Conservation (phyloP, 1,140 invertebrate species). For the Acromyrmex echinatior region DNA sequence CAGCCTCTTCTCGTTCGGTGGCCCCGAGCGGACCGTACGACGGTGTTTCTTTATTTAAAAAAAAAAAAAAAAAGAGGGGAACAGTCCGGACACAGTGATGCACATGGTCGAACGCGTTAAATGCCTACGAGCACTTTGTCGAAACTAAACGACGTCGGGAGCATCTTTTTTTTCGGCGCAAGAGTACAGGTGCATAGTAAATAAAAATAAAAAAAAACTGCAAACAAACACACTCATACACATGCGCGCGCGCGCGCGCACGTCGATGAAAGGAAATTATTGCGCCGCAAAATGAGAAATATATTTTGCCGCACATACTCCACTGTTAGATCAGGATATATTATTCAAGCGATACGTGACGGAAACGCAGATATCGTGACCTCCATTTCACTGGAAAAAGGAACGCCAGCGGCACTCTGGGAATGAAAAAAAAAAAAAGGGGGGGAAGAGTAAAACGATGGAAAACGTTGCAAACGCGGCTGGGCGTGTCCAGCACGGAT, state of each 20-base stretch:
- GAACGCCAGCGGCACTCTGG: constrained; percentile 34
- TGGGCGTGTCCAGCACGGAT: constrained; percentile 44
- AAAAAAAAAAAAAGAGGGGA: not conserved
- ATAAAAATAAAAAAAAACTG: constrained; percentile 25
- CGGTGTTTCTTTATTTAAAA: constrained; percentile 40
- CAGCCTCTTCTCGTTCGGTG: not conserved
- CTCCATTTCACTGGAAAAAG: constrained; percentile 41
- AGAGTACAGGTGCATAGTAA: not conserved
- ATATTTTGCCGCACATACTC: constrained; percentile 39
- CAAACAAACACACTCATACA: not conserved
- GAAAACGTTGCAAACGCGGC: constrained; percentile 62
- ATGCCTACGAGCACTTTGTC: constrained; percentile 53
- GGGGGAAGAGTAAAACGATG: constrained; percentile 13
- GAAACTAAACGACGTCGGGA: constrained; percentile 39
- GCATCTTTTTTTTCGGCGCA: not conserved
- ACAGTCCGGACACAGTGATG: not conserved
- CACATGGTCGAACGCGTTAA: constrained; percentile 27
- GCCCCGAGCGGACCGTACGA: not conserved
- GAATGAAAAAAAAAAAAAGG: constrained; percentile 18
- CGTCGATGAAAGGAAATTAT: constrained; percentile 54
- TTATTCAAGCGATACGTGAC: constrained; percentile 61
- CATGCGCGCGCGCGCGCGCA: too few species aligned
- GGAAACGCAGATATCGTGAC: constrained; percentile 61
- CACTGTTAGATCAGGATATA: constrained; percentile 56
- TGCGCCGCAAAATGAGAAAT: constrained; percentile 36